These are phyloP conservation scores for Buphagus erythrorhynchus DNA, from an alignment of 2,797 vertebrate species.

Conservation along the genomic window DNA sequence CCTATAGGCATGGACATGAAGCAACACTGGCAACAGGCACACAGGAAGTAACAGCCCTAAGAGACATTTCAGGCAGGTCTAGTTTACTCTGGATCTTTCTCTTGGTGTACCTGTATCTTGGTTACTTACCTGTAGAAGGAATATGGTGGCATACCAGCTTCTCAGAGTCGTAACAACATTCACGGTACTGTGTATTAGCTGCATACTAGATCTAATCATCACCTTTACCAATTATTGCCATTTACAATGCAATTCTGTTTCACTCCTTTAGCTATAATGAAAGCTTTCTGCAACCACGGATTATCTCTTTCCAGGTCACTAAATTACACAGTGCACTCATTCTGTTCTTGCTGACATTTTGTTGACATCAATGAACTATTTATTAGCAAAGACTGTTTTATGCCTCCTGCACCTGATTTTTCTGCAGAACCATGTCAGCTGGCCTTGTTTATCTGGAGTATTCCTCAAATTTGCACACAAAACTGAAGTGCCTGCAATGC, in stretches of 20 bases:
- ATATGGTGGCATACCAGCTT: not conserved
- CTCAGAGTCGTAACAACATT: not conserved
- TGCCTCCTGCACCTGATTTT: not conserved
- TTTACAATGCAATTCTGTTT: not conserved
- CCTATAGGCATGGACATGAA: not conserved
- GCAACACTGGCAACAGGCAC: not conserved
- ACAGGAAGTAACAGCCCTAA: accelerated
- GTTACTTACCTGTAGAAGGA: not conserved
- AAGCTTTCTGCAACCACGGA: not conserved
- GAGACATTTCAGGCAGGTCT: not conserved
- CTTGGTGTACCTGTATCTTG: not conserved
- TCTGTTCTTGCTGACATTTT: not conserved
- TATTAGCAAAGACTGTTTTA: not conserved
- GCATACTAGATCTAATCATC: not conserved
- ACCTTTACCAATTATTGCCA: not conserved
- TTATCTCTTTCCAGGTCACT: not conserved
- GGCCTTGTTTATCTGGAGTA: not conserved
- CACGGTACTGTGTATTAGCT: not conserved
- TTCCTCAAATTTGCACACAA: not conserved
- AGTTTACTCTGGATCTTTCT: not conserved
- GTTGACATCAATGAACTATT: not conserved
- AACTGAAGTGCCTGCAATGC: not conserved
- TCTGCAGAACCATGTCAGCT: not conserved
- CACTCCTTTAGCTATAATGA: not conserved
- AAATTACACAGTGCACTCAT: not conserved